Evolutionary conservation across 2,888 invertebrate species (phyloP).

Genomic region (Tromatobia lineatoria): DNA sequence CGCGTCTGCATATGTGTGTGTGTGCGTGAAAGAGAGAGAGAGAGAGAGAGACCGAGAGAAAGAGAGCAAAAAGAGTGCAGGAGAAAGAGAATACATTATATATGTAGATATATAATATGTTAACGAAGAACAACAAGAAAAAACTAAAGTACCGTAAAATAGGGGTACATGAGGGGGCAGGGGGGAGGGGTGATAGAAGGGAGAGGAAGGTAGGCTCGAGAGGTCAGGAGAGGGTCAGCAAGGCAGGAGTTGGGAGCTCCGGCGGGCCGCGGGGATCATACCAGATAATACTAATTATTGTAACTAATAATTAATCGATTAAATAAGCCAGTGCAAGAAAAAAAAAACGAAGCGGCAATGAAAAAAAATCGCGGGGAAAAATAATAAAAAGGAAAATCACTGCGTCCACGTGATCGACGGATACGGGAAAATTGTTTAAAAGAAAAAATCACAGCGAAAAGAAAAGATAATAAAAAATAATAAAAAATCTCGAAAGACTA

Average conservation of each 20-base stretch:
- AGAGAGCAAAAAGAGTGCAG: conserved; percentile 37
- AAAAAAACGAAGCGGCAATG: conserved; percentile 60
- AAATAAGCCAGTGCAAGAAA: conserved; percentile 62
- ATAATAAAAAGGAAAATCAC: background rate
- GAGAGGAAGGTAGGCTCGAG: conserved; percentile 67
- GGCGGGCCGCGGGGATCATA: conserved; percentile 80
- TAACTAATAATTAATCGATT: conserved; percentile 80
- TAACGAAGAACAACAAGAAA: conserved; percentile 29
- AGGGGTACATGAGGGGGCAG: background rate
- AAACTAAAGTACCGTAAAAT: conserved; percentile 52
- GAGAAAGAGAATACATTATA: conserved; percentile 23
- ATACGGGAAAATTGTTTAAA: conserved; percentile 8
- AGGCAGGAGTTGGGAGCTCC: conserved; percentile 71
- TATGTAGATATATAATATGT: conserved; percentile 12
- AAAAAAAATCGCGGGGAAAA: conserved; percentile 37
- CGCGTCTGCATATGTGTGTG: conserved; percentile 51
- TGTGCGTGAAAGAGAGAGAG: conserved; percentile 16
- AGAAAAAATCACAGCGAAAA: background rate
- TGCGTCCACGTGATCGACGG: conserved; percentile 18
- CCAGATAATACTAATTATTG: conserved; percentile 81
- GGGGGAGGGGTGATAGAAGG: conserved; percentile 35
- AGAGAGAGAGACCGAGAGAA: conserved; percentile 26
- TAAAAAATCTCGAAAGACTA: conserved; percentile 1
- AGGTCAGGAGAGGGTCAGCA: conserved; percentile 65
- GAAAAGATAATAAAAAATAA: background rate